phyloP scores from a whole-genome alignment of 2,113 vertebrate species.

The Otolemur garnettii region DNA sequence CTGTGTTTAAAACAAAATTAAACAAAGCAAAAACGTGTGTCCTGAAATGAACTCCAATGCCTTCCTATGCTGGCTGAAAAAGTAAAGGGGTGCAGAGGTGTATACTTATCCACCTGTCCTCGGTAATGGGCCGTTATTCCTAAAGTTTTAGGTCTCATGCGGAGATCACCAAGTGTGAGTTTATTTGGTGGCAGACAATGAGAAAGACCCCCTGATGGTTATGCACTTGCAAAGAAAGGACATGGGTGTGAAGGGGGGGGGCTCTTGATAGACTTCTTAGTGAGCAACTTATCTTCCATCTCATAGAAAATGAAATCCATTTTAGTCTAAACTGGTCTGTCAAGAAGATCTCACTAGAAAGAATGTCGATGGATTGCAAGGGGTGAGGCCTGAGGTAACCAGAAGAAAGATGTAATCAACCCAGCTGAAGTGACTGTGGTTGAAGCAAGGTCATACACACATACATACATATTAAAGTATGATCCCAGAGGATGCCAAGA shows the following conservation, averaged over 20 bases:
- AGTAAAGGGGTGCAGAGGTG: background rate
- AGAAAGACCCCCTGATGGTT: background rate
- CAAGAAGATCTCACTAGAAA: constrained; percentile 5
- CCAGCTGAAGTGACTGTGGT: background rate
- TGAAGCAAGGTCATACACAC: background rate
- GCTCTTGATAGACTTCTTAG: background rate
- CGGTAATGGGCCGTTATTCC: background rate
- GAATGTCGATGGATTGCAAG: background rate
- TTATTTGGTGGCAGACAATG: background rate
- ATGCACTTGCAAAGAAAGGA: background rate
- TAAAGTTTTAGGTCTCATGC: background rate
- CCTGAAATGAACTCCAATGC: background rate
- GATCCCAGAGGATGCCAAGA: background rate
- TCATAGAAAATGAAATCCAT: background rate
- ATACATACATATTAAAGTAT: background rate
- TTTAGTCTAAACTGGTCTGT: background rate
- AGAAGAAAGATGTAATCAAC: background rate
- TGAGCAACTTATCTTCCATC: background rate
- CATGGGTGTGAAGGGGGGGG: background rate
- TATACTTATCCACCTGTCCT: background rate
- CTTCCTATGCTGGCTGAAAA: background rate
- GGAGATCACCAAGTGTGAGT: background rate
- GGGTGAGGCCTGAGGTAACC: background rate
- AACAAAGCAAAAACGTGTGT: background rate
- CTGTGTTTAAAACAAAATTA: background rate